phyloP scores from a whole-genome alignment of 2,888 invertebrate species.

The Parasteatoda lunata region DNA sequence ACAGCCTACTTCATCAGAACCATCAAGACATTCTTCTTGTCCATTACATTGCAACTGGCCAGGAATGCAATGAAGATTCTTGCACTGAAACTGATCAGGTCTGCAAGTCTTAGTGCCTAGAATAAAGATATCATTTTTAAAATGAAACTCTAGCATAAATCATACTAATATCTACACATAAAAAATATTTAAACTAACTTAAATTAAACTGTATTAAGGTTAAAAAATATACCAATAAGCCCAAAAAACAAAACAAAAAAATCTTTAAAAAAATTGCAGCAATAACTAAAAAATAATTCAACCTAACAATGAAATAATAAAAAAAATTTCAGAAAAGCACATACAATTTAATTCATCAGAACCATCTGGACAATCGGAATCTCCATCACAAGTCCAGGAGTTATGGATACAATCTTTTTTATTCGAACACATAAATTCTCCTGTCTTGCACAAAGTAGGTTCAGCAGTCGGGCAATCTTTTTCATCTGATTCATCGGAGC shows the following conservation, averaged over 20 bases:
- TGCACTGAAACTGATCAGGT: conserved; percentile 90
- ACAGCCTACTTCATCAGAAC: conserved; percentile 89
- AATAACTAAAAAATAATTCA: not conserved
- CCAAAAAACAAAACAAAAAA: too few species aligned
- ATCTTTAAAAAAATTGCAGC: not conserved
- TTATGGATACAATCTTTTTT: conserved; percentile 64
- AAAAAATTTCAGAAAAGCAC: not conserved
- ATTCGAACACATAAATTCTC: conserved; percentile 69
- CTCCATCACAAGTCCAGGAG: conserved; percentile 70
- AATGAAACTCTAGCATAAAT: not conserved
- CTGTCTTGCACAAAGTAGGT: conserved; percentile 53
- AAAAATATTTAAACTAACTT: not conserved
- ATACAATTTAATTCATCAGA: conserved; percentile 74
- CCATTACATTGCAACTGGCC: conserved; percentile 89
- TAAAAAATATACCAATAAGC: not conserved
- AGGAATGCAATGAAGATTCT: conserved; percentile 73
- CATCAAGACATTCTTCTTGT: conserved; percentile 86
- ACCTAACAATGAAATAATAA: not conserved
- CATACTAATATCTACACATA: too few species aligned
- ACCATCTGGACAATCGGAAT: conserved; percentile 73
- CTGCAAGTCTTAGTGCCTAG: conserved; percentile 83
- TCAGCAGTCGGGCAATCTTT: conserved; percentile 56
- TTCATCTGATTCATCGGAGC: conserved; percentile 71
- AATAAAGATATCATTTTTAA: not conserved
- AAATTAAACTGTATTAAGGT: not conserved